These are phyloP conservation scores for Anolis sagrei DNA, from an alignment of 2,113 vertebrate species.

Conservation along the genomic window DNA sequence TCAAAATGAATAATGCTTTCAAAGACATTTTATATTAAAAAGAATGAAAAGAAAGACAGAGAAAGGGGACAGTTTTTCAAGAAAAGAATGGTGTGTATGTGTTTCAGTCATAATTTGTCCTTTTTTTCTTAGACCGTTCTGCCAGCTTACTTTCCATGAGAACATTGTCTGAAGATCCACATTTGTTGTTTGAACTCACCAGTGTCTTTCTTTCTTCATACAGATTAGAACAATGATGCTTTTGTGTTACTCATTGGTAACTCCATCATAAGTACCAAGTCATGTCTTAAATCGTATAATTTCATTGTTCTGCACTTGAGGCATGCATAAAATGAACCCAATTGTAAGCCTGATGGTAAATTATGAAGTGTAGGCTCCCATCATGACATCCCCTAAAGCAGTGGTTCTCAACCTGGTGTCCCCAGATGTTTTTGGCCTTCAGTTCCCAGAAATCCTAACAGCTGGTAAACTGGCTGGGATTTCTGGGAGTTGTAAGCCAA, in stretches of 20 bases:
- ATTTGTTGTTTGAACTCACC: slow-evolving; percentile 22
- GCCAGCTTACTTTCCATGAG: slow-evolving; percentile 50
- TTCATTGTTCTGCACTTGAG: not conserved
- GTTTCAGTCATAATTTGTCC: slow-evolving; percentile 53
- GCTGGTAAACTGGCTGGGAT: too few species aligned
- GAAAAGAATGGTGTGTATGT: too few species aligned
- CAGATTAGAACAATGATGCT: too few species aligned
- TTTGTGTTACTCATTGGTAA: not conserved
- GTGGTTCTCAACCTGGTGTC: too few species aligned
- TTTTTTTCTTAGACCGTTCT: slow-evolving; percentile 58
- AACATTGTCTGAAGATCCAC: slow-evolving; percentile 44
- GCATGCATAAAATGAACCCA: not conserved
- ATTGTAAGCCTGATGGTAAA: too few species aligned
- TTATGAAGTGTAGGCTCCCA: too few species aligned
- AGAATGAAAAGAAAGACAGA: not conserved
- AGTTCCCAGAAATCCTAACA: too few species aligned
- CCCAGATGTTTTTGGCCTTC: too few species aligned
- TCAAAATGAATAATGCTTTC: slow-evolving; percentile 70
- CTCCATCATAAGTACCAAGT: not conserved
- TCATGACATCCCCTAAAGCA: too few species aligned
- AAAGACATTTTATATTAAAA: slow-evolving; percentile 49
- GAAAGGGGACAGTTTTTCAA: not conserved
- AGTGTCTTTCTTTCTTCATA: slow-evolving; percentile 32
- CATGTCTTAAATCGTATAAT: not conserved
- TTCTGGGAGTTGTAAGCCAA: too few species aligned